These are phyloP conservation scores for Amphiprion clarkii DNA, from an alignment of 2,797 vertebrate species.

Conservation along the genomic window DNA sequence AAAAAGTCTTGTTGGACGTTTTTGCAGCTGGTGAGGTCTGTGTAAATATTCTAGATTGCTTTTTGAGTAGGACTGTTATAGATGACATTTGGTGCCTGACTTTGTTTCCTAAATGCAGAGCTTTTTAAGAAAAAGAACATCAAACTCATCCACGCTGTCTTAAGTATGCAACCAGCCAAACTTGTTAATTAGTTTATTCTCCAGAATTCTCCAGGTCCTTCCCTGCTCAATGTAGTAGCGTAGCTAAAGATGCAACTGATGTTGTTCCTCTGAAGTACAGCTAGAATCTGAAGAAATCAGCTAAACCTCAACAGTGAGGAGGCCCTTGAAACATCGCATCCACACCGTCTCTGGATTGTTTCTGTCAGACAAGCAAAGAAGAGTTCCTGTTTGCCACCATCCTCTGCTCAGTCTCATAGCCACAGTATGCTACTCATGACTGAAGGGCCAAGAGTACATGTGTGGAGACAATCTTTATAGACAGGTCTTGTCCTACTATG, in stretches of 20 bases:
- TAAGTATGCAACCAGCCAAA: conserved; percentile 73
- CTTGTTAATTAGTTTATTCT: conserved; percentile 50
- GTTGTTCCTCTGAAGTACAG: conserved; percentile 25
- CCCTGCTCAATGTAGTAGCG: conserved; percentile 20
- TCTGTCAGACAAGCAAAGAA: conserved; percentile 7
- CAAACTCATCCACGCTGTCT: conserved; percentile 48
- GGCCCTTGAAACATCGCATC: not conserved
- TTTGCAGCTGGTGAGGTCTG: conserved; percentile 65
- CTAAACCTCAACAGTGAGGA: not conserved
- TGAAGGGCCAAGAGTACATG: conserved; percentile 36
- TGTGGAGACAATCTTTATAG: conserved; percentile 11
- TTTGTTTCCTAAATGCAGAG: conserved; percentile 68
- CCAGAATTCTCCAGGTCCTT: conserved; percentile 51
- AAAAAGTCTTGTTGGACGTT: conserved; percentile 54
- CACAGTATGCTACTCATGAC: conserved; percentile 15
- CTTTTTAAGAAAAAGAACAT: conserved; percentile 56
- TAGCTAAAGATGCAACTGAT: conserved; percentile 23
- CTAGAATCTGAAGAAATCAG: conserved; percentile 21
- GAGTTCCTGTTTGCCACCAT: not conserved
- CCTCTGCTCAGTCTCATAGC: conserved; percentile 17
- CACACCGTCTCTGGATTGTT: not conserved
- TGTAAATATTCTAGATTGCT: conserved; percentile 80
- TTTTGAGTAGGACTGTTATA: conserved; percentile 73
- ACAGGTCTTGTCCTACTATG: conserved; percentile 17
- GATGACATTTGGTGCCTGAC: conserved; percentile 73